Base-by-base conservation (phyloP, 2,888 invertebrate genomes). In the Monoplex corrugatus region DNA sequence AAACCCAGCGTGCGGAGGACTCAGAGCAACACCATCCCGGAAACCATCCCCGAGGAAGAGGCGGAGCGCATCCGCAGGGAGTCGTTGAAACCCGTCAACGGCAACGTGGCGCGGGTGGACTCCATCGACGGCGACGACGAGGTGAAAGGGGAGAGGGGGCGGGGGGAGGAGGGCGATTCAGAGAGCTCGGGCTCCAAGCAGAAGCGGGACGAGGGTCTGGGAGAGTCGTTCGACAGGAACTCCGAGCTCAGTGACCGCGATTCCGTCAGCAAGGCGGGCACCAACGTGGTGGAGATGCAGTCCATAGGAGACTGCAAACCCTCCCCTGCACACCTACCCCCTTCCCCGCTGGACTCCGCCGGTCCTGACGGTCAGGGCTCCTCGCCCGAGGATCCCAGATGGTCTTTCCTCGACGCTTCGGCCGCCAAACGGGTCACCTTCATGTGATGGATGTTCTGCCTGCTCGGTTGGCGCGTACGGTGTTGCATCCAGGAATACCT, bases 1-100 rank as follows among this genome's bases (percentile, higher is more conserved):
- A 88, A 88, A 35, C 88, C 50, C 38, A 32, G 89, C 89, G 83
- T 92, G 13, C 89, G 89, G 3, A 87, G 91, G 44, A 91, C 92
- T 63, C 89, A 90, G 35, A 91, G 91, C 87, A 89, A 85, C 44
- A 89, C 85, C 43, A 92, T 93, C 32, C 93, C 93, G 28, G 94
- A 94, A 89, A 94, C 94, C 16, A 94, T 94, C 63, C 90, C 92
- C 63, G 94, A 94, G 85, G 94, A 94, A 87, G 92, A 92, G 28
- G 92, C 93, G 32, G 92, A 92, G 75, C 87, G 92, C 23, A 91
- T 91, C 44, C 91, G 92, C 5, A 83, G 92, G 5, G 92, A 92
- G 89, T 92, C 92, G 19, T 86, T 92, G 50, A 89, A 86, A n/a
- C 78, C 78, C 16, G 23, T 86, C 57, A 86, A 86, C 86, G 80